A percentile compares a stretch with the other conserved stretches of the same genome.
Conservation (phyloP, 2,113 vertebrate genomes). For the Pollimyrus isidori region DNA sequence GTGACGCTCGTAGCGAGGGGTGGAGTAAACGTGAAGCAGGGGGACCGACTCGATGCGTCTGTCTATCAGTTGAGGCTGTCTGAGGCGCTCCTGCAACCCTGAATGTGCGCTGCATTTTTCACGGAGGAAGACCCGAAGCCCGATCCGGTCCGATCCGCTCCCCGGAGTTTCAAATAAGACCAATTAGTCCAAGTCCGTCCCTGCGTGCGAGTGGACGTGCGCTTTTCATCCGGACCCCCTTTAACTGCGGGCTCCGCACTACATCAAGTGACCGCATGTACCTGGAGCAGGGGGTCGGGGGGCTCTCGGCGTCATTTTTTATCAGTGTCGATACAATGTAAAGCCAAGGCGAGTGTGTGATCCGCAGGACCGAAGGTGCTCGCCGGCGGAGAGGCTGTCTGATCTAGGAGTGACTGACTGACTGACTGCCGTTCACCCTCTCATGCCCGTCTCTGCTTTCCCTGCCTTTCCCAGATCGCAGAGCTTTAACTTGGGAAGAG, state of each 20-base stretch:
- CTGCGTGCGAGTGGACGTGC: slow-evolving; percentile 72
- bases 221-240: slow-evolving; percentile 43
- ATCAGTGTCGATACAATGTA: slow-evolving; percentile 59
- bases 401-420: slow-evolving; percentile 75
- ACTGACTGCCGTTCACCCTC: slow-evolving; percentile 67
- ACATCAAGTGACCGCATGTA: slow-evolving; percentile 61
- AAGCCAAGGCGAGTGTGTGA: slow-evolving; percentile 51
- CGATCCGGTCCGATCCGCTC: slow-evolving; percentile 60
- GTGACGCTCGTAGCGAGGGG: slow-evolving; percentile 91
- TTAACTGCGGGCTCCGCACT: slow-evolving; percentile 51
- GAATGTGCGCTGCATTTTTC: slow-evolving; percentile 77
- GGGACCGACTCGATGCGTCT: slow-evolving; percentile 98
- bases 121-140: slow-evolving; percentile 66
- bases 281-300: slow-evolving; percentile 42
- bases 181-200: slow-evolving; percentile 67
- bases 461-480: slow-evolving; percentile 51
- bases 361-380: slow-evolving; percentile 64
- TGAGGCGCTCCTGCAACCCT: slow-evolving; percentile 84
- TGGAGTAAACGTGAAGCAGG: slow-evolving; percentile 89
- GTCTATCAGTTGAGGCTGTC: slow-evolving; percentile 99
- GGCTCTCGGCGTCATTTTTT: slow-evolving; percentile 55
- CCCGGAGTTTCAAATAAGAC: slow-evolving; percentile 66
- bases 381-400: slow-evolving; percentile 69
- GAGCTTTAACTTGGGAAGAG: slow-evolving; percentile 46
- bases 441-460: slow-evolving; percentile 57